phyloP scores from a whole-genome alignment of 2,888 invertebrate genomes.

The Azorinus chamasolen region DNA sequence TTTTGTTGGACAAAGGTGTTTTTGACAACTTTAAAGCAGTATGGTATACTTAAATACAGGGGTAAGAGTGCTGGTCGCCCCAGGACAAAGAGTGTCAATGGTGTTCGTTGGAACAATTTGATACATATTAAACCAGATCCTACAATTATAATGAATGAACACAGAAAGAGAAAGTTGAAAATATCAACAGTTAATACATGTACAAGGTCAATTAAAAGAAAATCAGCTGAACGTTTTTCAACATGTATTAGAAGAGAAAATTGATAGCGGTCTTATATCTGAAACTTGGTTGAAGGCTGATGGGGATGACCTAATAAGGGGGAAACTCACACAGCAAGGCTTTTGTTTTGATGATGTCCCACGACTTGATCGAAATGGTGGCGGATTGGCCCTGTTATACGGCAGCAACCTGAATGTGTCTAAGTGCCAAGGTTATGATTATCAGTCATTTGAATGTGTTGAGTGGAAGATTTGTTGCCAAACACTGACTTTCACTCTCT shows the following conservation, averaged over 20 bases:
- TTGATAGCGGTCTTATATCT: conserved; percentile 9
- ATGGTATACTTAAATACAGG: not conserved
- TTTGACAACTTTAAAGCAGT: not conserved
- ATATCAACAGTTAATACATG: not conserved
- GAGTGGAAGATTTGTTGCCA: conserved; percentile 20
- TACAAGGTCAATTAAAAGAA: conserved; percentile 32
- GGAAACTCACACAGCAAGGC: too few relatives aligned
- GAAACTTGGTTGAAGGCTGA: conserved; percentile 4
- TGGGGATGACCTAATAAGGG: not conserved
- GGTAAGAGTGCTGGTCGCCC: not conserved
- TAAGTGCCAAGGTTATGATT: conserved; percentile 5
- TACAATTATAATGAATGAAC: not conserved
- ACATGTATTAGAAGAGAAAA: conserved; percentile 7
- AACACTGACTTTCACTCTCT: conserved; percentile 24
- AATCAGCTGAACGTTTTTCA: conserved; percentile 36
- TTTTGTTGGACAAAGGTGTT: conserved; percentile 1
- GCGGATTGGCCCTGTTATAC: conserved; percentile 8
- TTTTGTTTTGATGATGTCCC: conserved; percentile 9
- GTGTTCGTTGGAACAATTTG: not conserved
- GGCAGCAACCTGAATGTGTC: conserved; percentile 17
- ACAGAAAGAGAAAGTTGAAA: not conserved
- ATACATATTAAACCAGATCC: not conserved
- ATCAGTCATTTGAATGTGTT: conserved; percentile 21
- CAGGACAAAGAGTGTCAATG: not conserved
- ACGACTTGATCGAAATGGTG: conserved; percentile 8